Base-by-base conservation (phyloP, 2,113 vertebrate species). In the Lophotis ruficrista region DNA sequence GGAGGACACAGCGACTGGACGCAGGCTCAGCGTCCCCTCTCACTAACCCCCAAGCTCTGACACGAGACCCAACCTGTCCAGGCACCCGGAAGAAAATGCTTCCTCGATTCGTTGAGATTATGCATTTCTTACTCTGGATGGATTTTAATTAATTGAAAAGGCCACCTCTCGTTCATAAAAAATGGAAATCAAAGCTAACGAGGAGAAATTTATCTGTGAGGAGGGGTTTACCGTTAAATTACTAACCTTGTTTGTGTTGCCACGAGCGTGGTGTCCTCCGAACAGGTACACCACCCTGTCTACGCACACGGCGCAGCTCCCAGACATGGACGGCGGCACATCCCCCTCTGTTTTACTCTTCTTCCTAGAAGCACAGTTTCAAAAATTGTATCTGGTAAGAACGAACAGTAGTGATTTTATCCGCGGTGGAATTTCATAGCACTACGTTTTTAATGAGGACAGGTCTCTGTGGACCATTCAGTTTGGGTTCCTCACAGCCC, bases 241-340 rank as follows among this genome's bases (percentile, higher is more conserved):
- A 94, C 98, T 92, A n/a, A 99, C 99, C 98, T 98, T 98, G 90
- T 99, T 99, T 9, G 99, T 99, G 75, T 99, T 99, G 94, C 99
- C 99, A 43, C 98, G 98, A 9, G 98, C 98, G 8, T 99, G 99
- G 93, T 99, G 99, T 14, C 99, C 99, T 58, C 99, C 99, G 14
- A 99, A 99, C 30, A 99, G 98, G 91, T 99, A 99, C 14, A 99
- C 93, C 37, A 99, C 98, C 14, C 98, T 98, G 75, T 99, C 99
- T 14, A 99, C 98, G 90, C 99, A 99, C 83, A 99, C 98, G 0
- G 99, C 99, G 68, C 99, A 99, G 96, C 99, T 99, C 70, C 99
- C 99, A 5, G 99, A 99, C 99, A 99, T 99, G 28, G 99, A 99
- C 8, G 98, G 98, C 19, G 99, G 99, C 20, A 99, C 97, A 24